Evolutionary conservation across 2,888 invertebrate genomes (phyloP), one percentile per base, ranked within the genome.

Genomic region (Fissipunctia ypsillon): DNA sequence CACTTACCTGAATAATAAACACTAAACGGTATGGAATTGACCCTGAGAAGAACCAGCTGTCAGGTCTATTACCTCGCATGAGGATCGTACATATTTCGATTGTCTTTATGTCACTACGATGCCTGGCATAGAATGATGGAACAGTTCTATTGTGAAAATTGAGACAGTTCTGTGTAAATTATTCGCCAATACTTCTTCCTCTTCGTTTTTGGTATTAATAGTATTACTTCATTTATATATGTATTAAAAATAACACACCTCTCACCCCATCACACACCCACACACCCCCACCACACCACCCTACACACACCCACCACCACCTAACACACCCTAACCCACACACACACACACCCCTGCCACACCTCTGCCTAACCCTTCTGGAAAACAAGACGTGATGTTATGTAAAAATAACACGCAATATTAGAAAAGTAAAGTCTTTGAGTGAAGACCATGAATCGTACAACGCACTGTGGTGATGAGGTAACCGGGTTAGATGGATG

Each of bases 1-100:
- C 7, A 65, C 28, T 41, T n/a, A 31, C 22, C 2, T 52, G 60
- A 76, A 81, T 65, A 65, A 60, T 65, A 69, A 64, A 81, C 41
- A 12, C 2, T 57, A 52, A 45, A n/a, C 10, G 38, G 3, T 3
- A 16, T 66, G 76, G 69, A 61, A 66, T 57, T 52, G 25, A n/a
- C 3, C 12, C 31, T 76, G 81, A 6, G 78, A 78, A 66, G 9
- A 2, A 25, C 0, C 78, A 69, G 54, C 65, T 81, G 78, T 38
- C 31, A 50, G 25, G 3, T 61, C 31, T 25, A n/a, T 59, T 45
- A 64, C 16, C 45, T 19, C 0, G 2, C 28, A 35, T 31, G 38
- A 1, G 28, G 35, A 6, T 19, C 14, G 3, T 25, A 6, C 19
- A 12, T 66, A 22, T 31, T 4, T 54, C 12, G 3, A 19, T 73